Evolutionary conservation across 2,113 vertebrate genomes (phyloP), one percentile per base, ranked within the genome.

Genomic region (Megaceryle maxima): DNA sequence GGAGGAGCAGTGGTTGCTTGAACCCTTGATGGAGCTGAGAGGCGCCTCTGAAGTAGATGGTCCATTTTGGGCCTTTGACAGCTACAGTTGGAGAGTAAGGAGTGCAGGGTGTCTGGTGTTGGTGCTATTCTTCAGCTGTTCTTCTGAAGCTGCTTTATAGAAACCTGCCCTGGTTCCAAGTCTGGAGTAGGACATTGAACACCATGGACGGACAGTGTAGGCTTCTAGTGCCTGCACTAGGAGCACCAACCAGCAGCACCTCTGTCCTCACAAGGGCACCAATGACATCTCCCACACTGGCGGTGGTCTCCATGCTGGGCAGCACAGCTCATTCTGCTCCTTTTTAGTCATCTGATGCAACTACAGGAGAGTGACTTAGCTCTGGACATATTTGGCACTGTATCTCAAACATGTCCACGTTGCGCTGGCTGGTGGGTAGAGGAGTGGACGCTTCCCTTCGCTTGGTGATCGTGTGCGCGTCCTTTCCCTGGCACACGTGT

Each of bases 261-360:
- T 74, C 77, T 29, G 31, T 37, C 60, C 69, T 75, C 3, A 0
- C 8, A 5, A 55, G 43, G 66, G 31, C 26, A 14, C 25, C 13
- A 25, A 3, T 4, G 25, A 1, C 8, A 22, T 3, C 56, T 5
- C 1, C 2, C 4, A 2, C 1, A 8, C 48, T 13, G 50, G 14
- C 4, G 29, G 24, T 21, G 57, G 9, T 44, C n/a, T 60, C 75
- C 1, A 0, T 63, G 67, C 70, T 1, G 17, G 56, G 44, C 55
- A 84, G 67, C 78, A 37, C 39, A 53, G 79, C 68, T 91, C 62
- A 50, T 73, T 15, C 51, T 10, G 17, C 77, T 84, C 83, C 57
- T 79, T 53, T 51, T 8, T 2, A 10, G 48, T 11, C 2, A 6
- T 60, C 56, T 43, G 53, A 60, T 56, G 69, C 83, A 85, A 76